Evolutionary conservation across 1,140 invertebrate genomes (phyloP).

Genomic region (Eulimnadia texana): DNA sequence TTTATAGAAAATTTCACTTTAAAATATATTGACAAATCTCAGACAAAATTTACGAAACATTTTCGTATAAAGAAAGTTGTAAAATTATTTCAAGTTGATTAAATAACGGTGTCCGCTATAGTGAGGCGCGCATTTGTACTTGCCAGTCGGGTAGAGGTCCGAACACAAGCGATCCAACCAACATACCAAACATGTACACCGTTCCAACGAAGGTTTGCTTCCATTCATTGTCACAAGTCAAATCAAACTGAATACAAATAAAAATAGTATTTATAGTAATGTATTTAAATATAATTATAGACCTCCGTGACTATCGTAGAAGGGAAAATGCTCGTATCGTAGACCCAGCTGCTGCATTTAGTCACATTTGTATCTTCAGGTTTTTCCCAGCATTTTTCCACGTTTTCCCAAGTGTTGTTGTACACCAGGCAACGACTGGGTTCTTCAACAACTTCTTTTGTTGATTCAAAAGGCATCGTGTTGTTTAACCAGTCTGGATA

Average conservation of each 20-base stretch:
- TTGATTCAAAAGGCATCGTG: background rate
- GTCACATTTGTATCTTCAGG: background rate
- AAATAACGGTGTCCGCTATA: no score
- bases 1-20: no score
- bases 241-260: constrained; percentile 23
- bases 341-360: constrained; percentile 3
- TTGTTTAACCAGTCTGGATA: constrained; percentile 14
- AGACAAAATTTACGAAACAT: no score
- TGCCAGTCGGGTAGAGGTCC: constrained; percentile 26
- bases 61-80: no score
- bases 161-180: constrained; percentile 26
- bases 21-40: no score
- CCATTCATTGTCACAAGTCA: constrained; percentile 24
- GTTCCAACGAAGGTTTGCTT: constrained; percentile 22
- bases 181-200: constrained; percentile 27
- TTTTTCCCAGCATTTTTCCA: background rate
- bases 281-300: background rate
- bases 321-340: constrained; percentile 2
- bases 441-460: background rate
- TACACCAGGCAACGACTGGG: background rate
- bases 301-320: constrained; percentile 11
- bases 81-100: no score
- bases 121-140: no score
- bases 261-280: background rate
- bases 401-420: background rate